These are phyloP conservation scores for Aegithalos caudatus DNA, from an alignment of 2,113 vertebrate genomes.

Conservation along the genomic window DNA sequence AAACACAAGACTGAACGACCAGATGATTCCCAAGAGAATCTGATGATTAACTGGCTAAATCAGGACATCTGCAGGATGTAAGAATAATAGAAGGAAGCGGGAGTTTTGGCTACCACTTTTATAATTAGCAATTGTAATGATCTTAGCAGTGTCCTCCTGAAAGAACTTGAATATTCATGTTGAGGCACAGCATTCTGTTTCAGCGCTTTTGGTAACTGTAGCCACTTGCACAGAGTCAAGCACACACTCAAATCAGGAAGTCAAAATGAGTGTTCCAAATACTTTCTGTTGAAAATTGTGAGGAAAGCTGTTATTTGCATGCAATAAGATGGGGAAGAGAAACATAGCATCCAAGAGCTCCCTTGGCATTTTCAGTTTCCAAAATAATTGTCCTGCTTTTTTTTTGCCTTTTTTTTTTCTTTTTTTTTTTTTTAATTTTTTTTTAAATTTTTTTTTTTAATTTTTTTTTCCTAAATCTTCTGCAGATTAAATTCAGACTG, in stretches of 20 bases:
- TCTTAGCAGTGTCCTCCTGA: constrained; percentile 56
- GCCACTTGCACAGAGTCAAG: constrained; percentile 26
- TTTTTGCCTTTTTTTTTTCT: not conserved
- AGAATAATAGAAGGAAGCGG: constrained; percentile 74
- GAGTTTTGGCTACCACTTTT: constrained; percentile 59
- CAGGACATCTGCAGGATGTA: constrained; percentile 76
- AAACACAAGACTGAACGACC: not conserved
- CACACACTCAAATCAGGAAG: constrained; percentile 46
- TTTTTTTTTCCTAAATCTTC: no score
- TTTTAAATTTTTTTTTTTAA: no score
- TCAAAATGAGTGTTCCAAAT: constrained; percentile 11
- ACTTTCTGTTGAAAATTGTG: constrained; percentile 19
- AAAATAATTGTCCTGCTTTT: not conserved
- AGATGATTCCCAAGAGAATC: constrained; percentile 60
- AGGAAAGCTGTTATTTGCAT: constrained; percentile 60
- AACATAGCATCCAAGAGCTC: not conserved
- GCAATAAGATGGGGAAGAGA: constrained; percentile 21
- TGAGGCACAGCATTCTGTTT: constrained; percentile 11
- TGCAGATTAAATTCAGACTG: not conserved
- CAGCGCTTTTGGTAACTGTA: constrained; percentile 22
- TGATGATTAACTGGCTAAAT: constrained; percentile 62
- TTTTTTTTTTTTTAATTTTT: not conserved
- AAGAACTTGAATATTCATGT: constrained; percentile 43
- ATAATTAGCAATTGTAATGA: constrained; percentile 73
- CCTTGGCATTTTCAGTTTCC: constrained; percentile 10